These are phyloP conservation scores for Conus betulinus DNA, from an alignment of 1,140 invertebrate species.

Conservation along the genomic window DNA sequence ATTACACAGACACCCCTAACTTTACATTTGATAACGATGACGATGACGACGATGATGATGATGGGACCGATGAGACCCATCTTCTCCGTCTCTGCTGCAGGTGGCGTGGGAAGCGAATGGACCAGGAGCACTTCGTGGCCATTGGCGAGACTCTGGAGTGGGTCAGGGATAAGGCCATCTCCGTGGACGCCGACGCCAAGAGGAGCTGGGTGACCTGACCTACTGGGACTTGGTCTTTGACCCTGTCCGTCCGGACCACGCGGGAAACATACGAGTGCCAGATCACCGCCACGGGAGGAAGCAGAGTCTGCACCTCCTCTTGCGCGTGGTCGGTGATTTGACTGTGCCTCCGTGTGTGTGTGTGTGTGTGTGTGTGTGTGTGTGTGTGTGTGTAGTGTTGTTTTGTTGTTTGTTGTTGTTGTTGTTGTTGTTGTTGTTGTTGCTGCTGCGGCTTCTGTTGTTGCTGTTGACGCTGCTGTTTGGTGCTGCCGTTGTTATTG, in stretches of 20 bases:
- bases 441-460: too few species aligned
- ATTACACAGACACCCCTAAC: not conserved
- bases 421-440: too few species aligned
- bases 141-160: constrained; percentile 31
- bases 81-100: not conserved
- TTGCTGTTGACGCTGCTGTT: too few species aligned
- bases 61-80: not conserved
- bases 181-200: constrained; percentile 15
- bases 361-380: too few species aligned
- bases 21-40: not conserved
- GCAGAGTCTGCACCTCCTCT: not conserved
- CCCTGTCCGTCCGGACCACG: constrained; percentile 27
- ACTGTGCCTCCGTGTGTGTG: not conserved
- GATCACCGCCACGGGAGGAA: constrained; percentile 26
- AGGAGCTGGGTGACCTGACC: constrained; percentile 33
- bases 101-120: constrained; percentile 34
- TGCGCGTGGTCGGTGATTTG: constrained; percentile 22
- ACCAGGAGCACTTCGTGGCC: constrained; percentile 31
- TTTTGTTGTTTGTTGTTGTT: too few species aligned
- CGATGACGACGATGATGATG: not conserved
- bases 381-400: too few species aligned
- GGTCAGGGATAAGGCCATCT: constrained; percentile 22
- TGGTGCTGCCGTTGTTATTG: too few species aligned
- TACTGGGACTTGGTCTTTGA: constrained; percentile 35
- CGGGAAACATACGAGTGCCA: constrained; percentile 36